These are phyloP conservation scores for Cephus sareptanus DNA, from an alignment of 2,888 invertebrate genomes.

Conservation along the genomic window DNA sequence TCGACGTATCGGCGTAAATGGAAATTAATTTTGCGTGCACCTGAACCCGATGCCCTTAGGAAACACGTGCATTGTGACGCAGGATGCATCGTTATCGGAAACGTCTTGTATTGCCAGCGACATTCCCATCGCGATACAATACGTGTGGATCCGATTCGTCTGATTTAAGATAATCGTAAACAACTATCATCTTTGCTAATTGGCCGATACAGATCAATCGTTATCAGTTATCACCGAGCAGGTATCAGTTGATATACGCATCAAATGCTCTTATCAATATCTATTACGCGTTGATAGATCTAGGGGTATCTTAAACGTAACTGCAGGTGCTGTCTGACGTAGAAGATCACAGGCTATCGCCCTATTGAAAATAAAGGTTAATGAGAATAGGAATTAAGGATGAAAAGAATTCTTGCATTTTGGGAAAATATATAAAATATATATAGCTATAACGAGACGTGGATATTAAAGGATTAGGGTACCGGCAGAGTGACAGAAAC, in stretches of 20 bases:
- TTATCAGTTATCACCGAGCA: background rate
- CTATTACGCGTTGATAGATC: background rate
- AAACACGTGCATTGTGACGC: background rate
- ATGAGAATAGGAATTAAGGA: background rate
- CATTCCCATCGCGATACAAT: background rate
- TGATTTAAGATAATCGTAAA: background rate
- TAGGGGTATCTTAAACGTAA: background rate
- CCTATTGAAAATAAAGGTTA: background rate
- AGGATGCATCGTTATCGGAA: background rate
- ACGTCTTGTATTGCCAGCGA: background rate
- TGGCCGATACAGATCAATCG: background rate
- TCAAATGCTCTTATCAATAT: background rate
- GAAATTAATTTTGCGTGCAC: slow-evolving; percentile 54
- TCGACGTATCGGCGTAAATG: slow-evolving; percentile 30
- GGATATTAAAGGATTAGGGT: too few species aligned
- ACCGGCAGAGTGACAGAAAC: background rate
- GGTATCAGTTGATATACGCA: background rate
- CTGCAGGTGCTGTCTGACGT: background rate
- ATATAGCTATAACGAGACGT: background rate
- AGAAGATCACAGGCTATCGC: background rate
- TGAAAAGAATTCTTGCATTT: background rate
- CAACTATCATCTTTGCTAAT: background rate
- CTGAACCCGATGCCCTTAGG: slow-evolving; percentile 21
- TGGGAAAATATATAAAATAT: background rate
- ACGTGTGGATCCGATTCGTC: background rate